phyloP scores from a whole-genome alignment of 1,140 invertebrate species.

The Drosophila sechellia region DNA sequence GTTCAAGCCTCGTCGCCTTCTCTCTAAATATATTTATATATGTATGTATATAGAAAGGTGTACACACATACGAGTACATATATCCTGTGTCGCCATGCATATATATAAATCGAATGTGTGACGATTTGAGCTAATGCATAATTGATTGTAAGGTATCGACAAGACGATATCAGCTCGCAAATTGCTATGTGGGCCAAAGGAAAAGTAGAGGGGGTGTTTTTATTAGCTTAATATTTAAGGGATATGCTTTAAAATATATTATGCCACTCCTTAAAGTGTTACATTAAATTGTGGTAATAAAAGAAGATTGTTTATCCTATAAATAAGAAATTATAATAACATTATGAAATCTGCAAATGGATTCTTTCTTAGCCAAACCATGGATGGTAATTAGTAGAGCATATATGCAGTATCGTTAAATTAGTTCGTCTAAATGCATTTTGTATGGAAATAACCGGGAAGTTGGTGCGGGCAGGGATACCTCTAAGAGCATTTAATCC shows the following conservation, averaged over 20 bases:
- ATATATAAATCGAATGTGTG: conserved; percentile 44
- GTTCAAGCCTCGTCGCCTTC: conserved; percentile 46
- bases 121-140: conserved; percentile 70
- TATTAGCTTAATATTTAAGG: not conserved
- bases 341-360: no score
- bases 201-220: not conserved
- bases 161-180: conserved; percentile 53
- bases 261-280: not conserved
- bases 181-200: conserved; percentile 6
- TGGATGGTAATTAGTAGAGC: not conserved
- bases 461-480: not conserved
- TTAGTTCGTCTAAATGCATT: conserved; percentile 2
- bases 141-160: conserved; percentile 60
- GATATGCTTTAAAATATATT: not conserved
- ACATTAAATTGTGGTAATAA: not conserved
- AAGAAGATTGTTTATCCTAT: no score
- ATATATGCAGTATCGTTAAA: not conserved
- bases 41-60: not conserved
- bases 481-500: conserved; percentile 23
- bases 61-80: not conserved
- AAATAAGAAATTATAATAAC: no score
- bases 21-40: not conserved
- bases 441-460: not conserved
- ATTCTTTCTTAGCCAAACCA: no score
- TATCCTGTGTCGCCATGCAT: conserved; percentile 5